Evolutionary conservation across 2,888 invertebrate genomes (phyloP).

Genomic region (Zootermopsis nevadensis): DNA sequence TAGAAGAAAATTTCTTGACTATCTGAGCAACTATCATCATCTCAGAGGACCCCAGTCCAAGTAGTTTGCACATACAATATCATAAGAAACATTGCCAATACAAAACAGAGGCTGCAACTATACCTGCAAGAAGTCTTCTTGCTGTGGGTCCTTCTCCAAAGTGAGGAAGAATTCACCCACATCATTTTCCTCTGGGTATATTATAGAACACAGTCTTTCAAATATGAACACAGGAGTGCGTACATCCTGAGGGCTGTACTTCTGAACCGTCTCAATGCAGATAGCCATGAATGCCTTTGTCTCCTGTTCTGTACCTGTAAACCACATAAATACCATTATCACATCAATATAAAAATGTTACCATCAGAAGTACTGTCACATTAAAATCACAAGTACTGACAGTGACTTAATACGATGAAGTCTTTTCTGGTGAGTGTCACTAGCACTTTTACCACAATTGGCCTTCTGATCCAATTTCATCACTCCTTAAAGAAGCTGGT

Average conservation of each 20-base stretch:
- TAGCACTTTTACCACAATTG: too few species aligned
- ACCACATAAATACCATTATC: neutral
- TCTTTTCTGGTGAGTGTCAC: too few species aligned
- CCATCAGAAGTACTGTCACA: too few species aligned
- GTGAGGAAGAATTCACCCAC: slow-evolving; percentile 96
- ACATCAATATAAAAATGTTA: neutral
- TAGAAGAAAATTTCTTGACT: too few species aligned
- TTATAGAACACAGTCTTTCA: slow-evolving; percentile 95
- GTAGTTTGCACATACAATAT: too few species aligned
- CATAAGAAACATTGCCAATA: too few species aligned
- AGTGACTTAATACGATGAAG: too few species aligned
- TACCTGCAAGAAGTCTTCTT: slow-evolving; percentile 96
- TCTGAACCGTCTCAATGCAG: slow-evolving; percentile 94
- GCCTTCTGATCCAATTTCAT: too few species aligned
- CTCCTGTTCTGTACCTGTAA: slow-evolving; percentile 89
- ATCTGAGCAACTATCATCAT: too few species aligned
- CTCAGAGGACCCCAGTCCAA: too few species aligned
- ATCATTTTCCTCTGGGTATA: slow-evolving; percentile 97
- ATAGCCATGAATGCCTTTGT: slow-evolving; percentile 97
- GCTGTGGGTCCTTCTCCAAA: slow-evolving; percentile 97
- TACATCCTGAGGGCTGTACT: slow-evolving; percentile 90
- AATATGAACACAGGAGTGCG: slow-evolving; percentile 98
- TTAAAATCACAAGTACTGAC: too few species aligned
- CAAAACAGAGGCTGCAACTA: slow-evolving; percentile 29
- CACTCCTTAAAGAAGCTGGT: too few species aligned